Conservation (phyloP, 2,888 invertebrate species). For the Scaeva pyrastri region DNA sequence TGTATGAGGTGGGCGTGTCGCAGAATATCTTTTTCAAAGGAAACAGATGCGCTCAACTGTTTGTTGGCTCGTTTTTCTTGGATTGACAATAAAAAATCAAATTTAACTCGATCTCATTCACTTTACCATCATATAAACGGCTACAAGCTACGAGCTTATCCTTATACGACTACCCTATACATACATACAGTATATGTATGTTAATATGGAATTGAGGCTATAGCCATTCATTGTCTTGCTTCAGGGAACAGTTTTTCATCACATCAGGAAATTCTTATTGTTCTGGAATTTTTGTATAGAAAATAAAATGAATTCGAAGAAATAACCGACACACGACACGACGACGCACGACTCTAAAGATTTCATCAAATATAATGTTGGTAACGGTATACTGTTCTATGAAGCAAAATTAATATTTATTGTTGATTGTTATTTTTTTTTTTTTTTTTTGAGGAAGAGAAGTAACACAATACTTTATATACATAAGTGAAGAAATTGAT, state of each 20-base stretch:
- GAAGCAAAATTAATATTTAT: background rate
- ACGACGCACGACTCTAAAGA: no score
- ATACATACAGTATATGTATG: no score
- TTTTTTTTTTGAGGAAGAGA: background rate
- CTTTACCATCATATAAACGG: background rate
- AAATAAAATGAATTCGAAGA: slow-evolving; percentile 10
- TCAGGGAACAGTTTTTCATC: slow-evolving; percentile 11
- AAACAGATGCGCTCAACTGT: slow-evolving; percentile 53
- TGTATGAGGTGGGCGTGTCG: slow-evolving; percentile 22
- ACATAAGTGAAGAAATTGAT: background rate
- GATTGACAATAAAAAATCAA: slow-evolving; percentile 47
- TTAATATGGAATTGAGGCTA: no score
- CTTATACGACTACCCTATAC: background rate
- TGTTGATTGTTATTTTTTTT: background rate
- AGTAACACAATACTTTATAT: no score
- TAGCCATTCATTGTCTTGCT: slow-evolving; percentile 19
- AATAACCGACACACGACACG: no score
- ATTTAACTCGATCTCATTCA: slow-evolving; percentile 33
- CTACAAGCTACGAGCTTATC: no score
- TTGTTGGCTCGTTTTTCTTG: slow-evolving; percentile 31
- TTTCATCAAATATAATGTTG: background rate
- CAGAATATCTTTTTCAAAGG: slow-evolving; percentile 11
- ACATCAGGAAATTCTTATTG: slow-evolving; percentile 4
- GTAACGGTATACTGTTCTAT: background rate
- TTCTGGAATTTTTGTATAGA: slow-evolving; percentile 3